Base-by-base conservation (phyloP, 2,113 vertebrate genomes). In the Ovis canadensis region DNA sequence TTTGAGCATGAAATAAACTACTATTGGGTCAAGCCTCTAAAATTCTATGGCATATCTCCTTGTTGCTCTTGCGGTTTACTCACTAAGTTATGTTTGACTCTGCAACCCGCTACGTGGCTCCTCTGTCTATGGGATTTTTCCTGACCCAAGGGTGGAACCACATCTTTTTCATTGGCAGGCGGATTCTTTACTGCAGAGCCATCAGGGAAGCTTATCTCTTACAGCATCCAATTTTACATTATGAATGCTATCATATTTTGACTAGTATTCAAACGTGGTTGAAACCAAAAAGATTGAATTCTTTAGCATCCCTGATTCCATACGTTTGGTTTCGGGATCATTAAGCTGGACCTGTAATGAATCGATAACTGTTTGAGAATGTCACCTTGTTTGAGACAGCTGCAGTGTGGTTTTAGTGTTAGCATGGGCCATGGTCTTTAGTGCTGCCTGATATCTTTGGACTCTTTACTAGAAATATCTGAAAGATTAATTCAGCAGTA, bases 41-140 rank as follows among this genome's bases (percentile, higher is more conserved):
- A 67, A 52, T 29, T 23, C 19, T 57, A 6, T 6, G 64, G 19
- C 19, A 36, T 71, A 36, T 21, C 19, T 71, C n/a, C n/a, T 71
- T 71, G n/a, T 21, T 67, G 64, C 33, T 71, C 4, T 71, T 36
- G 9, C 4, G 1, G 9, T 71, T 71, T 71, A 71, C 17, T 36
- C n/a, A 71, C 64, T 9, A 71, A 71, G 17, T 71, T 10, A 36
- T 0, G 0, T 71, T 71, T 74, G 21, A 74, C 71, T 43, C 19
- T 25, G 21, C 23, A 25, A 27, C 23, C 1, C 11, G 3, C 6
- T 3, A 43, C 6, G 21, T 40, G 36, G 6, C 12, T 43, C 12
- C 71, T 14, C 71, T 43, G 11, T 74, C 71, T 43, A 77, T 25
- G 21, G 36, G 12, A 43, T 77, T 77, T 77, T 77, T 77, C 11